phyloP scores from a whole-genome alignment of 2,113 vertebrate species.

The Dissostichus mawsoni region DNA sequence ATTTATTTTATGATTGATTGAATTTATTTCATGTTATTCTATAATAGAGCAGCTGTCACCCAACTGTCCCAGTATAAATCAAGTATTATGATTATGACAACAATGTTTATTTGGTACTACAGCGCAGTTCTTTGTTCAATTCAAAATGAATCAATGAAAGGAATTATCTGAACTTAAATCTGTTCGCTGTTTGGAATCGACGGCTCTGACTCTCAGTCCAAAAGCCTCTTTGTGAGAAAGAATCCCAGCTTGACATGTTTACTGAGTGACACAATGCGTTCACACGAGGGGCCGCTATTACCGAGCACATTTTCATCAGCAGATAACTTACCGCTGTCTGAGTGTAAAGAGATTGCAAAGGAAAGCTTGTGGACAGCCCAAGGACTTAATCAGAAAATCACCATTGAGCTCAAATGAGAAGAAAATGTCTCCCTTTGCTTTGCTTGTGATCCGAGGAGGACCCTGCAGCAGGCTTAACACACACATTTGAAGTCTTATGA shows the following conservation, averaged over 20 bases:
- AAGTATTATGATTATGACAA: too few species aligned
- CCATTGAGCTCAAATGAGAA: slow-evolving; percentile 30
- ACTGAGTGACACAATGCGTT: slow-evolving; percentile 8
- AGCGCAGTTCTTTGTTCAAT: background rate
- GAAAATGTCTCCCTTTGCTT: slow-evolving; percentile 26
- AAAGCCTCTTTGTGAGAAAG: slow-evolving; percentile 4
- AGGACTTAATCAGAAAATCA: slow-evolving; percentile 47
- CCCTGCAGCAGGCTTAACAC: slow-evolving; percentile 40
- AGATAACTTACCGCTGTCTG: slow-evolving; percentile 31
- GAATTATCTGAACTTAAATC: background rate
- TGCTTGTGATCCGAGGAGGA: slow-evolving; percentile 36
- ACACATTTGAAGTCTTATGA: slow-evolving; percentile 38
- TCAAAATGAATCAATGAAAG: background rate
- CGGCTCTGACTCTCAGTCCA: background rate
- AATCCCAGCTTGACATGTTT: slow-evolving; percentile 7
- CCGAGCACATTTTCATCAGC: slow-evolving; percentile 16
- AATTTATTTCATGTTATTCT: too few species aligned
- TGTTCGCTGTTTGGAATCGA: background rate
- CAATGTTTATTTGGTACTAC: too few species aligned
- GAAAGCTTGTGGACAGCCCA: slow-evolving; percentile 25
- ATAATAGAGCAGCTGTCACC: too few species aligned
- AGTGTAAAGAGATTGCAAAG: slow-evolving; percentile 36
- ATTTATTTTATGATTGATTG: too few species aligned
- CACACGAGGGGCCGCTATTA: slow-evolving; percentile 21
- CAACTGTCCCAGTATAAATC: too few species aligned